Evolutionary conservation across 2,113 vertebrate species (phyloP).

Genomic region (Meleagris gallopavo): DNA sequence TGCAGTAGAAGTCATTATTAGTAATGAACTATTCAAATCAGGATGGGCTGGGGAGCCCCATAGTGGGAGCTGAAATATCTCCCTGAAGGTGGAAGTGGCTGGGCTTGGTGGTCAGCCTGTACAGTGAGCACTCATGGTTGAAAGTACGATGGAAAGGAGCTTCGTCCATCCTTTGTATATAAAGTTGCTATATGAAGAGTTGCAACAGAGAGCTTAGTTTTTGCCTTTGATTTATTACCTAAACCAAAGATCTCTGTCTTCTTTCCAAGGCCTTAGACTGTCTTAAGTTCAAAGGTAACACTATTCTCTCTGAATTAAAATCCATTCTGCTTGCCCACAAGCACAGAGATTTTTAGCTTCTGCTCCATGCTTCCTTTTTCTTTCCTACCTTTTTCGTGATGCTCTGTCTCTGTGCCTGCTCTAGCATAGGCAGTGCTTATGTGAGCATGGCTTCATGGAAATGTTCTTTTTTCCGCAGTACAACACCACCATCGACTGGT

Average conservation of each 20-base stretch:
- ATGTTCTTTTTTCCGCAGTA: conserved; percentile 64
- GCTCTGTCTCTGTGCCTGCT: neutral
- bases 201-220: neutral
- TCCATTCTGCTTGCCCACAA: neutral
- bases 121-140: no score
- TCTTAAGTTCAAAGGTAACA: neutral
- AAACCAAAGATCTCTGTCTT: neutral
- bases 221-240: neutral
- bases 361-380: neutral
- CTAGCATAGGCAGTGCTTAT: neutral
- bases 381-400: neutral
- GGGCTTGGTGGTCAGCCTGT: no score
- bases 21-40: neutral
- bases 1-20: neutral
- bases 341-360: neutral
- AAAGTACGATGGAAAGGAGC: no score
- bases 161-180: no score
- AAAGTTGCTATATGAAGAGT: neutral
- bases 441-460: neutral
- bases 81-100: no score
- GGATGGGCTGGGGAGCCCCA: no score
- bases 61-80: no score
- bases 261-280: neutral
- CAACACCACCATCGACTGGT: conserved; percentile 85
- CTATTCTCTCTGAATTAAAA: neutral